Evolutionary conservation across 2,888 invertebrate species (phyloP).

Genomic region (Marronus borbonicus): DNA sequence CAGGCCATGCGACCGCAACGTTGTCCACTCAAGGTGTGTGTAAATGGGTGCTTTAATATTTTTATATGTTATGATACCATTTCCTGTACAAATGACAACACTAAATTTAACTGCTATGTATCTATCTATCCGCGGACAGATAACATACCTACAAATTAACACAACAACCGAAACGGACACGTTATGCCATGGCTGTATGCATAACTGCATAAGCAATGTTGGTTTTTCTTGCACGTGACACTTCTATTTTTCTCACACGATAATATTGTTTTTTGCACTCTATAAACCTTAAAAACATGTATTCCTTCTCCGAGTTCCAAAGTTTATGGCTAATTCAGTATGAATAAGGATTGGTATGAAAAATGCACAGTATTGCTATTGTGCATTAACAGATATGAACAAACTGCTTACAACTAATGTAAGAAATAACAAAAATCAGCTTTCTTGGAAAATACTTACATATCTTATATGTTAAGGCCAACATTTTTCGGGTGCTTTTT

Average conservation of each 20-base stretch:
- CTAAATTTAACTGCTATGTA: constrained; percentile 15
- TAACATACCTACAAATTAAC: constrained; percentile 25
- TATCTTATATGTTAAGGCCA: too few species aligned
- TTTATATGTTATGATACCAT: constrained; percentile 38
- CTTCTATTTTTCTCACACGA: background rate
- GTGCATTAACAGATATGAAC: too few species aligned
- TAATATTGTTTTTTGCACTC: constrained; percentile 26
- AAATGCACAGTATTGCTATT: too few species aligned
- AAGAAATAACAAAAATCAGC: too few species aligned
- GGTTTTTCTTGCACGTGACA: constrained; percentile 28
- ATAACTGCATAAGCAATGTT: constrained; percentile 26
- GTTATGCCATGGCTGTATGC: constrained; percentile 42
- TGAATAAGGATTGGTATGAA: too few species aligned
- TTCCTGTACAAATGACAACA: constrained; percentile 20
- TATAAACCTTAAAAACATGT: background rate
- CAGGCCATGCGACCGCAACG: constrained; percentile 72
- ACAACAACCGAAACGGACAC: constrained; percentile 11
- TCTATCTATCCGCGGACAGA: constrained; percentile 8
- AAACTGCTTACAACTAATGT: too few species aligned
- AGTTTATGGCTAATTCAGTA: too few species aligned
- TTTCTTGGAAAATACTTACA: too few species aligned
- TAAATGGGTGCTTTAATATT: constrained; percentile 63
- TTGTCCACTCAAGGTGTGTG: constrained; percentile 72
- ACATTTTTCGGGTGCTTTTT: too few species aligned
- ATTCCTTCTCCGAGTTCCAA: too few species aligned